Evolutionary conservation across 2,113 vertebrate genomes (phyloP).

Genomic region (Elgaria multicarinata): DNA sequence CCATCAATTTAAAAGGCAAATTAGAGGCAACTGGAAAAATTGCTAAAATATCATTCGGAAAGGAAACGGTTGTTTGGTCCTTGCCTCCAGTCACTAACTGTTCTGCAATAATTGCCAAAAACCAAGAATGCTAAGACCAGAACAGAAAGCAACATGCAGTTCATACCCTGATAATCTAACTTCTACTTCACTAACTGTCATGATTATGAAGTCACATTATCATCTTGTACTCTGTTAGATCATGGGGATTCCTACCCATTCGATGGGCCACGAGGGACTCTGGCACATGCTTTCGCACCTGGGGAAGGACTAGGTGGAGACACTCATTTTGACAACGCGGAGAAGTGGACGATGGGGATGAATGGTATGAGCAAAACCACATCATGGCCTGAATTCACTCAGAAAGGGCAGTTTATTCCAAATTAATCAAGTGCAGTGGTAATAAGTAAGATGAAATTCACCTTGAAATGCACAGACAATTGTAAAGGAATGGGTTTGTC

Average conservation of each 20-base stretch:
- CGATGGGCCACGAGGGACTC: constrained; percentile 58
- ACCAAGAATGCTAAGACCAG: too few relatives aligned
- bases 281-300: constrained; percentile 65
- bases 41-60: not conserved
- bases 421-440: not conserved
- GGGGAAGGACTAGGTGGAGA: constrained; percentile 67
- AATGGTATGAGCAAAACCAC: constrained; percentile 43
- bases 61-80: not conserved
- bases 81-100: not conserved
- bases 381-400: not conserved
- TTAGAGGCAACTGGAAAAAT: not conserved
- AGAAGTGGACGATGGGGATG: constrained; percentile 67
- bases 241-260: constrained; percentile 69
- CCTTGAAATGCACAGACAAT: not conserved
- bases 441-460: not conserved
- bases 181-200: not conserved
- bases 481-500: not conserved
- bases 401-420: not conserved
- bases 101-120: not conserved
- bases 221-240: constrained; percentile 42
- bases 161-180: not conserved
- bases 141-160: not conserved
- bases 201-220: not conserved
- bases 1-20: not conserved
- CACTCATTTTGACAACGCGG: constrained; percentile 65